Conservation (phyloP, 2,888 invertebrate species). For the Harmothoe impar region DNA sequence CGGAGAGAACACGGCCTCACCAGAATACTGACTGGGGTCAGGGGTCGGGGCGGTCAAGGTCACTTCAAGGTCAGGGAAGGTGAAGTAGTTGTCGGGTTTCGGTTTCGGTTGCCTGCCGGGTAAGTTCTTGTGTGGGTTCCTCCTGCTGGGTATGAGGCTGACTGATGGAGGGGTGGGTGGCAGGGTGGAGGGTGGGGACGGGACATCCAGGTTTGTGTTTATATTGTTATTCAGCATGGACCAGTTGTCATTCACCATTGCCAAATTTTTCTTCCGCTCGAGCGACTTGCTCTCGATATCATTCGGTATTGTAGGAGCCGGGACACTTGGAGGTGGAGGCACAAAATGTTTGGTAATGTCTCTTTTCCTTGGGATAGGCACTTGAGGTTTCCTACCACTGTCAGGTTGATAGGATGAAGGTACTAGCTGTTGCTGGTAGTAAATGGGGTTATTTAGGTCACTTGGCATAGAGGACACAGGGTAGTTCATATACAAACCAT, state of each 20-base stretch:
- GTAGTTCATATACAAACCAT: neutral
- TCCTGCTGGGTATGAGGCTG: neutral
- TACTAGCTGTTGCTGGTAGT: too few species aligned
- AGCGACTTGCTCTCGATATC: neutral
- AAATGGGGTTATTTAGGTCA: too few species aligned
- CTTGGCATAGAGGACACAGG: too few species aligned
- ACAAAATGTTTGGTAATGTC: slow-evolving; percentile 54
- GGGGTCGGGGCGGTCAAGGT: neutral
- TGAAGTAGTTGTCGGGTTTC: neutral
- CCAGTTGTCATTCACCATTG: too few species aligned
- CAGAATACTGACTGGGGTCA: neutral
- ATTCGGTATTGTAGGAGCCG: neutral
- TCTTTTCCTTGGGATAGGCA: neutral
- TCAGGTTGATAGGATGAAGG: too few species aligned
- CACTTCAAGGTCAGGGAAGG: slow-evolving; percentile 2
- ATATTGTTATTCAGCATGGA: too few species aligned
- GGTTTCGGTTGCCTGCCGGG: neutral
- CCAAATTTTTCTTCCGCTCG: neutral
- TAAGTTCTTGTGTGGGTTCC: neutral
- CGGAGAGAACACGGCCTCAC: neutral
- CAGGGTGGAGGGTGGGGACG: neutral
- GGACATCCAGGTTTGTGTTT: neutral
- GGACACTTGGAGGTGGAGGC: slow-evolving; percentile 30
- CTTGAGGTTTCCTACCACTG: too few species aligned
- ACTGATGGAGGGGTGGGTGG: slow-evolving; percentile 41